Base-by-base conservation (phyloP, 2,888 invertebrate genomes). In the Cantharis rufa region DNA sequence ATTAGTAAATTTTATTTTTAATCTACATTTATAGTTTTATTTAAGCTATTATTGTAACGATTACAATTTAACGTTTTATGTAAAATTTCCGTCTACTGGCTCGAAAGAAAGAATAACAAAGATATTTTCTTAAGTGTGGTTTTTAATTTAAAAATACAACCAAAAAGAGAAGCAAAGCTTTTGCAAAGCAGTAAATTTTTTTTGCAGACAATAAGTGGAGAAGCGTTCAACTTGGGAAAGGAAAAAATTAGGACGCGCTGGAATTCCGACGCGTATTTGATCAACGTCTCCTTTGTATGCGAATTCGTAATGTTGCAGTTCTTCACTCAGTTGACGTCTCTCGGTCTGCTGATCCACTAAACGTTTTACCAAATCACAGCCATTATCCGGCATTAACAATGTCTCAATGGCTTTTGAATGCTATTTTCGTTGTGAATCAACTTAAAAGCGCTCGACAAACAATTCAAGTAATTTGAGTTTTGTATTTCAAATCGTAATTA, bases 291-390 rank as follows among this genome's bases (percentile, higher is more conserved):
- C 78, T 80, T 80, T 80, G 81, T 82, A 80, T 81, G 81, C 82
- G 82, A 79, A 81, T 82, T 80, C 80, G 78, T 81, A 82, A 82
- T 82, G 81, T 78, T 79, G 80, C 81, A 80, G 80, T 81, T 77
- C 79, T 79, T 81, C 82, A 81, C 79, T 78, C 77, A 70, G 79
- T 77, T 79, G 81, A 81, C 81, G 76, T 80, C 79, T 79, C 79
- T 76, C 80, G 79, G 79, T 77, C 76, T 79, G 80, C 80, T 80
- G 79, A 78, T 76, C 80, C 81, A 75, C 76, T 77, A 74, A 80
- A 80, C 78, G 81, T 79, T 80, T 80, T 75, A 68, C 78, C 68
- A 78, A 78, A 78, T 80, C 79, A 76, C 80, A 71, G 77, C 81
- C 81, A 81, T 81, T 81, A 81, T 81, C 80, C 79, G 75, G 79